A percentile compares a stretch with the other conserved stretches of the same genome.
Conservation (phyloP, 2,113 vertebrate genomes). For the Anthoscopus minutus region DNA sequence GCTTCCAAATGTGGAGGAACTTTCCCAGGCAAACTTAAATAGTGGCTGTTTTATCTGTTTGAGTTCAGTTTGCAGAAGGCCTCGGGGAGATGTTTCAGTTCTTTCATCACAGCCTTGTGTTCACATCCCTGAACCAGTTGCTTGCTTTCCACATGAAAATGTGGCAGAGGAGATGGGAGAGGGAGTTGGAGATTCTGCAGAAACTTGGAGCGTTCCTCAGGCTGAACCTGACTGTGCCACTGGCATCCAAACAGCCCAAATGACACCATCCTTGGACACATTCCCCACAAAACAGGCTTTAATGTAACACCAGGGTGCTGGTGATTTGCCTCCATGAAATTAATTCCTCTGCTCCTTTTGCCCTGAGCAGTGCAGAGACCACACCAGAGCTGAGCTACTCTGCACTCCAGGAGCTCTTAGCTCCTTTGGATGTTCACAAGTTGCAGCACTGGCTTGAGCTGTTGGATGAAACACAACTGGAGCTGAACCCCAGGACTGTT, state of each 20-base stretch:
- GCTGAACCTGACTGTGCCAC: not conserved
- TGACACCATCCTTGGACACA: not conserved
- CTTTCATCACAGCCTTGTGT: not conserved
- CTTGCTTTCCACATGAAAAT: not conserved
- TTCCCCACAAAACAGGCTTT: not conserved
- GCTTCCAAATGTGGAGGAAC: not conserved
- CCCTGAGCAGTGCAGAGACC: not conserved
- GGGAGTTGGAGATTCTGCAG: not conserved
- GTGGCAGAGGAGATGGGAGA: not conserved
- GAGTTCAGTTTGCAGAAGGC: not conserved
- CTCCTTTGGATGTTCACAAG: not conserved
- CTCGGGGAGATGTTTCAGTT: not conserved
- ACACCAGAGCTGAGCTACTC: not conserved
- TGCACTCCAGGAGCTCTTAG: not conserved
- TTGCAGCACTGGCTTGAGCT: not conserved
- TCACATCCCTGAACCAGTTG: not conserved
- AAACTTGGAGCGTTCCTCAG: not conserved
- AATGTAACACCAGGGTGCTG: conserved; percentile 14
- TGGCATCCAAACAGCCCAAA: not conserved
- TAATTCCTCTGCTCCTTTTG: not conserved
- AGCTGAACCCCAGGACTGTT: not conserved
- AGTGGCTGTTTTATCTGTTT: conserved; percentile 10
- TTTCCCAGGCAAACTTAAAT: conserved; percentile 18
- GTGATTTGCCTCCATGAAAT: not conserved
- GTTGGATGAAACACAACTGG: not conserved